Percentiles rank a stretch among this genome's conserved stretches.
phyloP scores from a whole-genome alignment of 2,113 vertebrate genomes.

The Orcinus orca region DNA sequence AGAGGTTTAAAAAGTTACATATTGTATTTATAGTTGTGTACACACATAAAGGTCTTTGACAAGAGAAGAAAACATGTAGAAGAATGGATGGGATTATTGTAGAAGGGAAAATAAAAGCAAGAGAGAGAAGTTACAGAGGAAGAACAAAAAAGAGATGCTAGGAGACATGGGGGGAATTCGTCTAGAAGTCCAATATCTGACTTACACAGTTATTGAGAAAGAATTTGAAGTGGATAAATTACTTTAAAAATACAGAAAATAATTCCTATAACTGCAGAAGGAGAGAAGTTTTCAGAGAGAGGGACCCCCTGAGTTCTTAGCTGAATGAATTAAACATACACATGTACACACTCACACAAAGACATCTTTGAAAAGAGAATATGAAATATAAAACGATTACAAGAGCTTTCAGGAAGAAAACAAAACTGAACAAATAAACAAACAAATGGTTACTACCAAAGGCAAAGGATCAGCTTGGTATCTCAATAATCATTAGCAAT shows the following conservation, averaged over 20 bases:
- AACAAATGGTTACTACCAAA: background rate
- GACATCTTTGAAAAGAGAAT: background rate
- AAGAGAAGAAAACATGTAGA: background rate
- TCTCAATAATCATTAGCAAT: background rate
- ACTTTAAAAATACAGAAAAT: background rate
- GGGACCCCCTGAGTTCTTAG: background rate
- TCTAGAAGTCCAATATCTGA: background rate
- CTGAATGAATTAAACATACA: background rate
- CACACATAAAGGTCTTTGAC: background rate
- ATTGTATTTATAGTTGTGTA: background rate
- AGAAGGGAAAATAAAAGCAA: background rate
- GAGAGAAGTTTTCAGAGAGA: background rate
- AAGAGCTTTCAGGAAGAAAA: background rate
- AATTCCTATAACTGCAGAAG: background rate
- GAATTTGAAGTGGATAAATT: background rate
- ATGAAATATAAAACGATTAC: background rate
- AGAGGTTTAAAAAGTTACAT: background rate
- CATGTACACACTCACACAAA: background rate
- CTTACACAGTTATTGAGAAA: background rate
- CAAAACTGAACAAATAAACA: background rate
- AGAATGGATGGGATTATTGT: background rate
- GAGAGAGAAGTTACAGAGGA: background rate
- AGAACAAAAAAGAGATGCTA: background rate
- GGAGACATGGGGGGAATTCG: background rate
- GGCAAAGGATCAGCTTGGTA: no score